A percentile compares a stretch with the other conserved stretches of the same genome.
Conservation (phyloP, 2,113 vertebrate genomes). For the Platichthys flesus region DNA sequence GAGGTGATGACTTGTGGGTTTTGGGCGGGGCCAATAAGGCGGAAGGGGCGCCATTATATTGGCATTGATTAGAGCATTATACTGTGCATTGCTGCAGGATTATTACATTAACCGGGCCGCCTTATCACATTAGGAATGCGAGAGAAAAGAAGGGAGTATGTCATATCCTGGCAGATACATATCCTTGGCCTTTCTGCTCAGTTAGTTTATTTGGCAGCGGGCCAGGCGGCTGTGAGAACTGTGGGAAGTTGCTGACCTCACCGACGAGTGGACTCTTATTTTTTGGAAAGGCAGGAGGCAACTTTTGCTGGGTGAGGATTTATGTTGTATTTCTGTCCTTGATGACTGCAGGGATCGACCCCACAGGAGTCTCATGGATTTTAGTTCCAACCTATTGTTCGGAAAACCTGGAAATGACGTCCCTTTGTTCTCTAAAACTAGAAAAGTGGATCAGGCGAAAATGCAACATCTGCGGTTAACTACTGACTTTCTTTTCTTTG, state of each 20-base stretch:
- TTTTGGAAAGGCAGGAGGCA: conserved; percentile 36
- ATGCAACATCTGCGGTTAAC: conserved; percentile 14
- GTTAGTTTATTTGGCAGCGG: conserved; percentile 57
- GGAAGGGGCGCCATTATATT: conserved; percentile 68
- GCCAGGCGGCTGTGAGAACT: conserved; percentile 58
- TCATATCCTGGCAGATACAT: conserved; percentile 72
- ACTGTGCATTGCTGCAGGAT: conserved; percentile 74
- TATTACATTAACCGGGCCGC: conserved; percentile 78
- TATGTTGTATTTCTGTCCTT: conserved; percentile 69
- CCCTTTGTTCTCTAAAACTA: conserved; percentile 62
- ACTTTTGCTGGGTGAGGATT: conserved; percentile 73
- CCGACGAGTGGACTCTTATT: conserved; percentile 75
- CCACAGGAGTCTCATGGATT: conserved; percentile 33
- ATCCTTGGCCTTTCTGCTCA: conserved; percentile 48
- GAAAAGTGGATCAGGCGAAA: conserved; percentile 49
- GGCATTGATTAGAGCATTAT: conserved; percentile 79
- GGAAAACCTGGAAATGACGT: conserved; percentile 30
- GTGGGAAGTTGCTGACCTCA: conserved; percentile 72
- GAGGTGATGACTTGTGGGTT: conserved; percentile 65
- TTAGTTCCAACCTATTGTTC: conserved; percentile 51
- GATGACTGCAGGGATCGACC: conserved; percentile 46
- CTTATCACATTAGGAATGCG: conserved; percentile 78
- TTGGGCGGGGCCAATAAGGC: conserved; percentile 53
- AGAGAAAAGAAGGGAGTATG: conserved; percentile 69
- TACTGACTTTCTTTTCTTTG: conserved; percentile 3